A percentile compares a stretch with the other conserved stretches of the same genome.
phyloP scores from a whole-genome alignment of 2,888 invertebrate species.

The Serrognathus titanus region DNA sequence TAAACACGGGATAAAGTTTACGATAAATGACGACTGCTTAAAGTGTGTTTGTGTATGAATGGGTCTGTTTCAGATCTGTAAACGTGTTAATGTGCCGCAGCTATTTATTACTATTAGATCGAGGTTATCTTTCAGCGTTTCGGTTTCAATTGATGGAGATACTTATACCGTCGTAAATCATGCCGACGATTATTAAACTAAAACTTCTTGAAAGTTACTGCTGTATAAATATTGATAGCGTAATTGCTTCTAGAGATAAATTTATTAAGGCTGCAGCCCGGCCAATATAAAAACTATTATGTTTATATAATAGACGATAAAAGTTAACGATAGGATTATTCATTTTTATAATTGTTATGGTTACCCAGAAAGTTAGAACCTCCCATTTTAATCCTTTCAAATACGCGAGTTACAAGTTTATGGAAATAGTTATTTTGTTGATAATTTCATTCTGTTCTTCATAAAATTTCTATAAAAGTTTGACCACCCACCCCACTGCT shows the following conservation, averaged over 20 bases:
- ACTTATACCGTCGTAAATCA: conserved; percentile 19
- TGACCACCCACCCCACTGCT: no score
- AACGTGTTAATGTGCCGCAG: conserved; percentile 22
- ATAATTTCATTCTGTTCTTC: no score
- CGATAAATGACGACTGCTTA: conserved; percentile 22
- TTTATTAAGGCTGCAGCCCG: neutral
- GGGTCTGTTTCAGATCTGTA: conserved; percentile 11
- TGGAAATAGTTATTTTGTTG: no score
- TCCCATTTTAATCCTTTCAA: no score
- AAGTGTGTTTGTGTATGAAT: conserved; percentile 8
- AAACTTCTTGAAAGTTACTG: conserved; percentile 21
- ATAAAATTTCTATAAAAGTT: no score
- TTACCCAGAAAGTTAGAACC: no score
- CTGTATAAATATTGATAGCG: conserved; percentile 19
- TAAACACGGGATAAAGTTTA: conserved; percentile 24
- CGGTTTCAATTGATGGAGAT: conserved; percentile 6
- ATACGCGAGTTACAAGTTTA: no score
- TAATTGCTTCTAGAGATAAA: conserved; percentile 21
- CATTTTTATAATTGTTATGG: no score
- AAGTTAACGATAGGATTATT: no score
- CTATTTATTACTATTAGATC: conserved; percentile 22
- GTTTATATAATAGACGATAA: no score
- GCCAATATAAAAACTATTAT: no score
- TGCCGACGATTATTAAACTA: conserved; percentile 24
- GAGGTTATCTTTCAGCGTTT: conserved; percentile 15